Evolutionary conservation across 53 echinoderm and acorn worm species (phyloP).

Genomic region (Hippasteria phrygiana): DNA sequence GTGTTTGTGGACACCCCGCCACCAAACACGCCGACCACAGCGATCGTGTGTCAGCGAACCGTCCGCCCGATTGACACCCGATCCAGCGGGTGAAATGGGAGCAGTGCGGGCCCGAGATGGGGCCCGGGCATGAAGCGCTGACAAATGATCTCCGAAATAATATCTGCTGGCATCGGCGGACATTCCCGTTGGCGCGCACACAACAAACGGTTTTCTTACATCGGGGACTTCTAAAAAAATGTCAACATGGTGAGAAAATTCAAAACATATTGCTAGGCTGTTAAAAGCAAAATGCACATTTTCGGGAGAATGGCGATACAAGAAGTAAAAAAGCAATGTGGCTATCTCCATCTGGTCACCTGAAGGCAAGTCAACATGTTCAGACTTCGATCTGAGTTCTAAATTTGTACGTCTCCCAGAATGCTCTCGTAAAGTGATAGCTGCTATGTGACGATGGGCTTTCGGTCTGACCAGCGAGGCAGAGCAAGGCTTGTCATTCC

Average conservation of each 20-base stretch:
- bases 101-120: conserved; percentile 1
- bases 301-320: too few species aligned
- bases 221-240: conserved; percentile 19
- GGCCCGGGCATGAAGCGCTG: conserved; percentile 39
- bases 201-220: conserved; percentile 27
- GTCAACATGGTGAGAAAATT: background rate
- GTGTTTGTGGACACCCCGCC: conserved; percentile 63
- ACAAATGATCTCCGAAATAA: conserved; percentile 61
- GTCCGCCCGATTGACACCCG: conserved; percentile 58
- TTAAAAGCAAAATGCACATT: too few species aligned
- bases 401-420: too few species aligned
- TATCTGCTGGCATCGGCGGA: conserved; percentile 53
- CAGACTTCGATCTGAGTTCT: too few species aligned
- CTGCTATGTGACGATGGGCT: too few species aligned
- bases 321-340: too few species aligned
- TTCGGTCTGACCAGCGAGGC: too few species aligned
- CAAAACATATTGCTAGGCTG: too few species aligned
- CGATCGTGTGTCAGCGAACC: conserved; percentile 51
- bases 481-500: too few species aligned
- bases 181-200: conserved; percentile 52
- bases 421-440: too few species aligned
- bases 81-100: conserved; percentile 60
- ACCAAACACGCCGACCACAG: conserved; percentile 44
- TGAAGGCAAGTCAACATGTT: too few species aligned
- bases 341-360: too few species aligned